phyloP scores from a whole-genome alignment of 2,888 invertebrate species.

The Cantharis nigra region DNA sequence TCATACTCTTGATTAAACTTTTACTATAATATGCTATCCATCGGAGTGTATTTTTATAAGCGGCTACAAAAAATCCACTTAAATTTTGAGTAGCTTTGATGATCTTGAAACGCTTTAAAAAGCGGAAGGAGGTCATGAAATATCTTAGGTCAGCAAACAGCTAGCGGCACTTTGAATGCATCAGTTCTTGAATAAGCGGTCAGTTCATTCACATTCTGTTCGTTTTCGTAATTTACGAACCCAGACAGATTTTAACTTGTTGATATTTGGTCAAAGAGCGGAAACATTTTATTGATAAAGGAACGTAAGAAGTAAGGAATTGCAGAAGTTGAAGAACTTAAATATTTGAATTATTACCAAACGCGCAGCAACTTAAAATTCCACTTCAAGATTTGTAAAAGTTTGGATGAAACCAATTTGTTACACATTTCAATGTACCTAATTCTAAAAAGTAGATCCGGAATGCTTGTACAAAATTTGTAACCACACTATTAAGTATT shows the following conservation, averaged over 20 bases:
- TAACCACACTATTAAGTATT: neutral
- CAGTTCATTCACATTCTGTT: slow-evolving; percentile 18
- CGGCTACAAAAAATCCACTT: neutral
- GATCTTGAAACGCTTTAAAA: neutral
- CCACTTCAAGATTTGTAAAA: neutral
- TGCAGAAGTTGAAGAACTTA: neutral
- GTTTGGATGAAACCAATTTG: neutral
- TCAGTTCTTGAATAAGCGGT: slow-evolving; percentile 20
- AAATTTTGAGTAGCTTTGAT: slow-evolving; percentile 1
- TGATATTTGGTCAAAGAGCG: neutral
- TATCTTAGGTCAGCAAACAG: slow-evolving; percentile 15
- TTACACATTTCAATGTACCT: neutral
- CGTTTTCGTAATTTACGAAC: neutral
- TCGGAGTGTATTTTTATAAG: neutral
- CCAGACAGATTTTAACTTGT: neutral
- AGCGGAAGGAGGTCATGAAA: slow-evolving; percentile 16
- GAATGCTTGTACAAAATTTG: neutral
- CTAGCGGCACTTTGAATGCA: slow-evolving; percentile 15
- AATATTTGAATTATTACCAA: neutral
- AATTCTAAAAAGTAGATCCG: neutral
- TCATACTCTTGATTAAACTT: neutral
- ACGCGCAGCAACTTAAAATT: neutral
- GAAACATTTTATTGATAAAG: neutral
- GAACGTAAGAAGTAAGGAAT: neutral
- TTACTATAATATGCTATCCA: neutral